These are phyloP conservation scores for Coryphaenoides rupestris DNA, from an alignment of 2,113 vertebrate genomes.

Conservation along the genomic window DNA sequence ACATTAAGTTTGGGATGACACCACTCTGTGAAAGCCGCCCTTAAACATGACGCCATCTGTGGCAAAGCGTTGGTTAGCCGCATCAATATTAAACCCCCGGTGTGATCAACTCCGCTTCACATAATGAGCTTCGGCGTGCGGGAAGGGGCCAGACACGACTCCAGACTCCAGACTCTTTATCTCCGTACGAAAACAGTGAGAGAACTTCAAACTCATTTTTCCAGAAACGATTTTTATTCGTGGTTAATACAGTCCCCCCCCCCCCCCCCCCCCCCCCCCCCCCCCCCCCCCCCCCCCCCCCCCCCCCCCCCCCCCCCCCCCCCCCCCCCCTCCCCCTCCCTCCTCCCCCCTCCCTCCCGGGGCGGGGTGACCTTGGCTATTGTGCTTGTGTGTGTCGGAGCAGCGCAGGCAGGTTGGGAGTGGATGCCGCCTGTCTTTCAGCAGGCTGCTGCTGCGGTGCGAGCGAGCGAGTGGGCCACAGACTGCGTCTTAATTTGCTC, in stretches of 20 bases:
- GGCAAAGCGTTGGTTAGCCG: constrained; percentile 19
- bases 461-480: constrained; percentile 56
- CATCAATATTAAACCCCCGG: constrained; percentile 49
- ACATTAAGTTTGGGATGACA: constrained; percentile 41
- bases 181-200: too few species aligned
- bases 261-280: too few species aligned
- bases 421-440: constrained; percentile 68
- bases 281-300: too few species aligned
- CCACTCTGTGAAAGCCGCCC: constrained; percentile 37
- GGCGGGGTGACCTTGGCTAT: too few species aligned
- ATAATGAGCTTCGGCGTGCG: constrained; percentile 12
- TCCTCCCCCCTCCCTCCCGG: too few species aligned
- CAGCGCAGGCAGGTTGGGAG: constrained; percentile 48
- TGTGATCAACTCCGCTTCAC: constrained; percentile 30
- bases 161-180: too few species aligned
- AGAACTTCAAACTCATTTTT: too few species aligned
- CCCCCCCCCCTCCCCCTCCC: too few species aligned
- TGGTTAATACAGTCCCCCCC: background rate
- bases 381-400: background rate
- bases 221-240: too few species aligned
- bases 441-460: constrained; percentile 56
- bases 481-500: constrained; percentile 76
- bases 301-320: too few species aligned
- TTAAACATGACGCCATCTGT: constrained; percentile 32
- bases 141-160: too few species aligned